A percentile compares a stretch with the other conserved stretches of the same genome.
Conservation (phyloP, 2,888 invertebrate species). For the Disparrhopalites patrizii region DNA sequence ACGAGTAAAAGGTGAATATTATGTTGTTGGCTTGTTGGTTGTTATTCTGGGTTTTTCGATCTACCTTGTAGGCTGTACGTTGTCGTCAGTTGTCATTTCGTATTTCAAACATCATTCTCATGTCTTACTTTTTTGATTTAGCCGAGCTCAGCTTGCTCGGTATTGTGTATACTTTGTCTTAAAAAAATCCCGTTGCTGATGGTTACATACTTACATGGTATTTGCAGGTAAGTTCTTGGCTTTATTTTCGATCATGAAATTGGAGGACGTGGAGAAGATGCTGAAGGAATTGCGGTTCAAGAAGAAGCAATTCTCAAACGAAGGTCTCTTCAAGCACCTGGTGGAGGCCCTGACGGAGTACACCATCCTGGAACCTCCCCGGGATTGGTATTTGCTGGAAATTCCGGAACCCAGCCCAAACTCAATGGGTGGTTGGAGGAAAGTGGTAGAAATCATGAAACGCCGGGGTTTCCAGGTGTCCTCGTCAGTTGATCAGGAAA, state of each 20-base stretch:
- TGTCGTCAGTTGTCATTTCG: no score
- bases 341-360: slow-evolving; percentile 1
- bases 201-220: neutral
- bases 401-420: neutral
- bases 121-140: no score
- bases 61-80: no score
- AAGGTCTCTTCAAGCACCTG: neutral
- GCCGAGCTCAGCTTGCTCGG: neutral
- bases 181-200: neutral
- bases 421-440: slow-evolving; percentile 4
- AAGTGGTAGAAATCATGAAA: slow-evolving; percentile 5
- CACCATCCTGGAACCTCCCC: slow-evolving; percentile 2
- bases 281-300: neutral
- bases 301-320: neutral
- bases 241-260: no score
- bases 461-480: neutral
- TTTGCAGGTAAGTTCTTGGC: neutral
- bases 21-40: no score
- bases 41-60: no score
- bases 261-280: neutral
- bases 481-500: neutral
- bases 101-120: neutral
- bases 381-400: slow-evolving; percentile 7
- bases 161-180: neutral
- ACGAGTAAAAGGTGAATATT: no score